A percentile compares a stretch with the other conserved stretches of the same genome.
phyloP scores from a whole-genome alignment of 2,113 vertebrate genomes.

The Pantherophis guttatus region DNA sequence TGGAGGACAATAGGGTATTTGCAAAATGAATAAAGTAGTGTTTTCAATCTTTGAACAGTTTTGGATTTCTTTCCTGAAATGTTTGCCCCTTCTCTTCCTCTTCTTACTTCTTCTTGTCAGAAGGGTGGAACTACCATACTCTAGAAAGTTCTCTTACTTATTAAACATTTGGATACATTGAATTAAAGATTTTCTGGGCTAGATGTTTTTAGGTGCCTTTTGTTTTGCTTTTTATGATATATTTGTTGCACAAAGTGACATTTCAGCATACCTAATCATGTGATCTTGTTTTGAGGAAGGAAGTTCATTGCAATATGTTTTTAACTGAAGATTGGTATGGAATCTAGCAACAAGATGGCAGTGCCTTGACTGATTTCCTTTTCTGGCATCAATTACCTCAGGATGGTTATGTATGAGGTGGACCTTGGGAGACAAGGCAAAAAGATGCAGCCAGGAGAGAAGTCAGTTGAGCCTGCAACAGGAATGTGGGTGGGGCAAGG shows the following conservation, averaged over 20 bases:
- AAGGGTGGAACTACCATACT: neutral
- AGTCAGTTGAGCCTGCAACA: neutral
- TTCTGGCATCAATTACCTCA: neutral
- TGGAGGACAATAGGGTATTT: neutral
- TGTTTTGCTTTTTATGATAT: neutral
- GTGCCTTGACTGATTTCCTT: neutral
- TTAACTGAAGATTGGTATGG: neutral
- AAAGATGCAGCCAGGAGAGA: neutral
- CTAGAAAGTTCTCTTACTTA: neutral
- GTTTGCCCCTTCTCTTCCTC: neutral
- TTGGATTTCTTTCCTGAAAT: neutral
- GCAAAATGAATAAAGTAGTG: constrained; percentile 4
- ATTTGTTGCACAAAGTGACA: neutral
- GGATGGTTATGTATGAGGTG: neutral
- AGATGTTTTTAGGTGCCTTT: neutral
- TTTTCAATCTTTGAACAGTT: neutral
- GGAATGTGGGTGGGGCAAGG: neutral
- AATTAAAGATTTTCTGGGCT: neutral
- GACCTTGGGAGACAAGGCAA: neutral
- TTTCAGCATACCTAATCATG: neutral
- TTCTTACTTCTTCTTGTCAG: neutral
- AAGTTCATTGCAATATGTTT: neutral
- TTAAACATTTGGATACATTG: neutral
- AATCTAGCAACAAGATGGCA: neutral
- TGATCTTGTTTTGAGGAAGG: neutral